phyloP scores from a whole-genome alignment of 2,888 invertebrate species.

The Tiliacea citrago region DNA sequence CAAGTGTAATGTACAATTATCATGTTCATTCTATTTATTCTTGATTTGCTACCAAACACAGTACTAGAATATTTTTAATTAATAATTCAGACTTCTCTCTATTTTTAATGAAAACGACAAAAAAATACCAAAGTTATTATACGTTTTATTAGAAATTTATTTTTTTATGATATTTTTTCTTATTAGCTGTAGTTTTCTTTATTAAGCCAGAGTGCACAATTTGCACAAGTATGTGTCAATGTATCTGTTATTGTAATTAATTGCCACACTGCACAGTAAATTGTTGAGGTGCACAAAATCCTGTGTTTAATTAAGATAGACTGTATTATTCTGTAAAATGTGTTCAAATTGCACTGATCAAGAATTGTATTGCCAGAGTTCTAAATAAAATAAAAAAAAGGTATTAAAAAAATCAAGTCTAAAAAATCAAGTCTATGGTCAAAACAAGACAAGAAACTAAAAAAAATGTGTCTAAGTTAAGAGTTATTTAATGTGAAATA shows the following conservation, averaged over 20 bases:
- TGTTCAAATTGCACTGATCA: slow-evolving; percentile 18
- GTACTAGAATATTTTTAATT: slow-evolving; percentile 16
- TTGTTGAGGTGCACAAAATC: slow-evolving; percentile 22
- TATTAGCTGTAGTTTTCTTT: slow-evolving; percentile 30
- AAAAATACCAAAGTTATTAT: slow-evolving; percentile 59
- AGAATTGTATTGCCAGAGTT: background rate
- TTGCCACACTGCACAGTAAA: slow-evolving; percentile 15
- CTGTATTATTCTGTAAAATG: background rate
- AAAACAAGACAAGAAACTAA: too few species aligned
- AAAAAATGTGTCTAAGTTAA: background rate
- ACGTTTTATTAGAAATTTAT: slow-evolving; percentile 45
- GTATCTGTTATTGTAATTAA: slow-evolving; percentile 7
- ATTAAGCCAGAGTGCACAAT: slow-evolving; percentile 43
- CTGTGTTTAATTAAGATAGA: background rate
- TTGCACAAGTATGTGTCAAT: slow-evolving; percentile 25
- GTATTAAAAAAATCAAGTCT: background rate
- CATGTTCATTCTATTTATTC: too few species aligned
- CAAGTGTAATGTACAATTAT: too few species aligned
- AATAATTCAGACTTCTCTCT: slow-evolving; percentile 46
- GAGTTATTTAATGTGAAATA: background rate
- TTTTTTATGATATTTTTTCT: slow-evolving; percentile 41
- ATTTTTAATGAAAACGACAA: slow-evolving; percentile 48
- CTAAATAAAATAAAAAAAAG: background rate
- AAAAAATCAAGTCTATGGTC: background rate
- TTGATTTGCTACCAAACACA: background rate